Base-by-base conservation (phyloP, 2,888 invertebrate species). In the Strigamia maritima region DNA sequence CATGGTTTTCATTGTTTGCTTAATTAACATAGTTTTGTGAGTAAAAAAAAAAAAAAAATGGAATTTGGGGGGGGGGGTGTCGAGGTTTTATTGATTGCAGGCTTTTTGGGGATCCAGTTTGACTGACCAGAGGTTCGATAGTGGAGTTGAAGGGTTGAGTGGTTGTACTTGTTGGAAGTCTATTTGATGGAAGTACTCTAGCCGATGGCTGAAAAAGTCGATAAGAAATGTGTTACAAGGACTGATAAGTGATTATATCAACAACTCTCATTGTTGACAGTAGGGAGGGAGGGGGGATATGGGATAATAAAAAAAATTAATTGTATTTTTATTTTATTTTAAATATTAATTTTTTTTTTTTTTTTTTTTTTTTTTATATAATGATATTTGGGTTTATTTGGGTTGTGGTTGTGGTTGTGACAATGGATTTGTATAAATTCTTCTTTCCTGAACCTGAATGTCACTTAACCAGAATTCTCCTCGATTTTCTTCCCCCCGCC, bases 181-280 rank as follows among this genome's bases (percentile, higher is more conserved):
- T 8, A 86, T 83, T 3, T 82, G 76, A 78, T 83, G 81, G 83
- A 88, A 88, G 82, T 85, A 87, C 74, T 87, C 84, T 49, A 88
- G 82, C 35, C 86, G 84, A 81, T 88, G 88, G 82, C 86, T 86
- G 84, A 77, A 84, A 84, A 84, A 84, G 31, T 60, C 35, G 35
- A 35, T 35, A 6, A 79, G 82, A 79, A 77, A 80, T 77, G 28
- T 31, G 22, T 44, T 76, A 44, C 26, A 24, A 40, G 54, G 40
- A n/a, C 12, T 76, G 7, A 49, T 60, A 19, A 74, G 14, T 6
- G 19, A 28, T 77, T 0, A n/a, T 26, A n/a, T 22, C 3, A 35
- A 35, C 35, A n/a, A 35, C 35, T 35, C 35, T 6, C 35, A 35
- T 1, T 35, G 31, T 7, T 31, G 31, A 31, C n/a, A n/a, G n/a